Conservation (phyloP, 2,113 vertebrate genomes). For the Microtus richardsoni region DNA sequence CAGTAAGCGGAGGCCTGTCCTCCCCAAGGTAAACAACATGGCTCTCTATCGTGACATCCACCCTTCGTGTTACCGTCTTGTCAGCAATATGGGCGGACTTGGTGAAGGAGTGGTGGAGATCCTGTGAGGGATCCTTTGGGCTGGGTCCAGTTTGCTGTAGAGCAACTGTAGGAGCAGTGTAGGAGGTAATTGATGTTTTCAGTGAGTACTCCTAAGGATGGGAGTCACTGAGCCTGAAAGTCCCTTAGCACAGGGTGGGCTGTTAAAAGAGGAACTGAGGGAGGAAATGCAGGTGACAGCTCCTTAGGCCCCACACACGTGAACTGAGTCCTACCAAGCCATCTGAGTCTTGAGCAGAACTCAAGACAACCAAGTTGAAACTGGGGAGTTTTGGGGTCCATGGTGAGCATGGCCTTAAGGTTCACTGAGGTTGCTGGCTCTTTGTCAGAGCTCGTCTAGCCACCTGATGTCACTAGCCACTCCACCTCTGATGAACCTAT, state of each 20-base stretch:
- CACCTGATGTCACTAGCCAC: neutral
- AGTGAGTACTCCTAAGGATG: too few relatives aligned
- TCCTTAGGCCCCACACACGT: neutral
- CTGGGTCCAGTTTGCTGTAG: neutral
- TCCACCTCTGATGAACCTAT: neutral
- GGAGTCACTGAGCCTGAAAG: neutral
- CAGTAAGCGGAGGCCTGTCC: constrained; percentile 92
- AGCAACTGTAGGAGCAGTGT: too few relatives aligned
- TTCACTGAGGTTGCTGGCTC: neutral
- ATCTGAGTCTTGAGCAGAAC: neutral
- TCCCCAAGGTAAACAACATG: constrained; percentile 89
- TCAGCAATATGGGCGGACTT: neutral
- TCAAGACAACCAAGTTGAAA: neutral
- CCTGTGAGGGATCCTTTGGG: neutral
- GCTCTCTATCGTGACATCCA: neutral
- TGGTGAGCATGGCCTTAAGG: neutral
- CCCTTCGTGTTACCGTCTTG: neutral
- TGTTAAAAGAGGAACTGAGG: neutral
- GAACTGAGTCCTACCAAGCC: neutral
- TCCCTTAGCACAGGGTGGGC: neutral
- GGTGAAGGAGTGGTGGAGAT: neutral
- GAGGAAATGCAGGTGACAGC: neutral
- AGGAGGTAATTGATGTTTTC: too few relatives aligned
- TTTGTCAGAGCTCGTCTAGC: neutral
- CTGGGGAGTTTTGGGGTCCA: neutral